Percentiles rank a stretch among this genome's conserved stretches.
These are phyloP conservation scores for Labrus mixtus DNA, from an alignment of 2,113 vertebrate genomes.

Conservation along the genomic window DNA sequence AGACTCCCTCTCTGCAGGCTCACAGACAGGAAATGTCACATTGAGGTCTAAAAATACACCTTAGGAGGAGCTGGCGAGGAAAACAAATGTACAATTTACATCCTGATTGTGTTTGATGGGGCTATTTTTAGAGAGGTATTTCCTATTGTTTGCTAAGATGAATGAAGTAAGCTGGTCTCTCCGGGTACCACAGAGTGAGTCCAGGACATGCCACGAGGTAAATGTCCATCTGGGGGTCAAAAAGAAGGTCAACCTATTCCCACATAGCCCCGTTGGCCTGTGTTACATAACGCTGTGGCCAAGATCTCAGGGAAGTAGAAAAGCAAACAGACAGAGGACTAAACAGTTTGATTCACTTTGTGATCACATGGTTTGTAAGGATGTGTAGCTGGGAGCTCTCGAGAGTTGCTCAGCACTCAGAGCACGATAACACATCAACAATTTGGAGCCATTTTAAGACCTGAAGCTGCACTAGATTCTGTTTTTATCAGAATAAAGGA, in stretches of 20 bases:
- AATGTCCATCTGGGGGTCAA: conserved; percentile 65
- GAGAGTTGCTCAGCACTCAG: too few species aligned
- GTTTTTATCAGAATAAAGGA: too few species aligned
- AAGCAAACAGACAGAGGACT: background rate
- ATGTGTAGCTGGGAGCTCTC: too few species aligned
- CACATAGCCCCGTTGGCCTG: conserved; percentile 43
- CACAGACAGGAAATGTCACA: conserved; percentile 67
- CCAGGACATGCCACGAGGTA: conserved; percentile 71
- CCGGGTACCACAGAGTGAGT: conserved; percentile 67
- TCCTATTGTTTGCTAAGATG: conserved; percentile 81
- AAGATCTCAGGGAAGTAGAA: background rate
- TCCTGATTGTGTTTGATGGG: conserved; percentile 82
- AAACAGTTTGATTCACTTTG: too few species aligned
- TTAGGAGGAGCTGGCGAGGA: conserved; percentile 76
- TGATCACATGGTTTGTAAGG: too few species aligned
- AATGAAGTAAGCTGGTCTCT: conserved; percentile 72
- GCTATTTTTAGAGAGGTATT: conserved; percentile 85
- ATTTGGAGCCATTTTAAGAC: too few species aligned
- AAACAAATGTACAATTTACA: conserved; percentile 84
- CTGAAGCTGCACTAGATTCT: too few species aligned
- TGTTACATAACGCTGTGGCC: conserved; percentile 36
- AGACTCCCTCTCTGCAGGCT: conserved; percentile 1
- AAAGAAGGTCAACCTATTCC: conserved; percentile 67
- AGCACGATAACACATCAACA: too few species aligned
- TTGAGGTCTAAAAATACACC: conserved; percentile 78